Evolutionary conservation across 2,113 vertebrate species (phyloP), one percentile per base, ranked within the genome.

Genomic region (Megaceryle torquata): DNA sequence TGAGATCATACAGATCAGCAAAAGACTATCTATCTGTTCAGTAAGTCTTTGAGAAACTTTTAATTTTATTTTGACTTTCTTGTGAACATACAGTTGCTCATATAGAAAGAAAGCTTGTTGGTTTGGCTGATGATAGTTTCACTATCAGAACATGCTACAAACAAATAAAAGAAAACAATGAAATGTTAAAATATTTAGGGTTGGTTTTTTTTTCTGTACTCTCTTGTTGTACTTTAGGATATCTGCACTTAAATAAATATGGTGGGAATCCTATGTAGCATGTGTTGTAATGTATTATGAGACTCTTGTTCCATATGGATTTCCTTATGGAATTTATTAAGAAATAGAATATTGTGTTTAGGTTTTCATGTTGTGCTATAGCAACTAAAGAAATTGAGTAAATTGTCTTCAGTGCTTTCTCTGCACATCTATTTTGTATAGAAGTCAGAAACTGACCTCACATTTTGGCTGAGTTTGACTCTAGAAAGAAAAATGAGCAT

Each of bases 11-110:
- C 37, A 91, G 50, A 88, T 86, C 44, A 84, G 70, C 86, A 95
- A 71, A 96, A 48, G 56, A 80, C 9, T 12, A 48, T 71, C 50
- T 37, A 69, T 95, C 78, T 95, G 88, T 94, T 96, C 43, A 65
- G 72, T 77, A 75, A 24, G 39, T 81, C 35, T 70, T 85, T 71
- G 31, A 2, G 2, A 9, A 95, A 60, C n/a, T 94, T 95, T 59
- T 31, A 44, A 60, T 96, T 96, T 53, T 82, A 69, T 87, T 92
- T 71, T 57, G 50, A 13, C 44, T 72, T 91, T 25, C 41, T 93
- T 86, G 22, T 88, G 89, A 81, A 78, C 20, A 26, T 87, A 39
- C 28, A 91, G 33, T 95, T 77, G 12, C 86, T 93, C 51, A 63
- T 24, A 28, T 64, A 82, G 20, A 64, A 5, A 19, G 29, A 26